Percentiles rank a stretch among this genome's conserved stretches.
Evolutionary conservation across 2,113 vertebrate species (phyloP).

Genomic region (Echinops telfairi): DNA sequence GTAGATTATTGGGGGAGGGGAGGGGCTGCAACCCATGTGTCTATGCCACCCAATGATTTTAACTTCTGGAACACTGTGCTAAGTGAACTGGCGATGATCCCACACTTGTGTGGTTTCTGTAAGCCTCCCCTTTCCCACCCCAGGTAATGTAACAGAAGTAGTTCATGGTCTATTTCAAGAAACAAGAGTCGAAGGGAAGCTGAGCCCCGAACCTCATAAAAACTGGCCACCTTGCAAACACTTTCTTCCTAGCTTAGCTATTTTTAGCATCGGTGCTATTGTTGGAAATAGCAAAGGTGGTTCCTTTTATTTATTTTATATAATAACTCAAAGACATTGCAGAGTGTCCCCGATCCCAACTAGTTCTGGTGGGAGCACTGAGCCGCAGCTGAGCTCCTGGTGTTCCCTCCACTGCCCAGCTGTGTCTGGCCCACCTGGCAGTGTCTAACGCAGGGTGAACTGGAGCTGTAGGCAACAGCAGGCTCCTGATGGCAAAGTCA

Average conservation of each 20-base stretch:
- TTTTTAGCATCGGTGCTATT: not conserved
- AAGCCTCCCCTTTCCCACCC: not conserved
- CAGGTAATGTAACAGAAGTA: not conserved
- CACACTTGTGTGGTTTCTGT: not conserved
- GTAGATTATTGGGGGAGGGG: not conserved
- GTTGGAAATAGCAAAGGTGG: not conserved
- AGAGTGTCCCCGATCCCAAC: not conserved
- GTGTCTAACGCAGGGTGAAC: fast-evolving
- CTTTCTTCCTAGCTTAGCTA: not conserved
- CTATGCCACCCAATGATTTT: not conserved
- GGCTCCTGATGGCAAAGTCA: not conserved
- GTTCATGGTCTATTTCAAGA: not conserved
- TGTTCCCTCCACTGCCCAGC: no score
- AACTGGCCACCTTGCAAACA: not conserved
- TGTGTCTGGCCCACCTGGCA: not conserved
- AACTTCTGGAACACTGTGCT: not conserved
- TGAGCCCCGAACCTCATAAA: not conserved
- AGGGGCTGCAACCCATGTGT: not conserved
- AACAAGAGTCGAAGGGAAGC: not conserved
- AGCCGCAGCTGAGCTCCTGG: not conserved
- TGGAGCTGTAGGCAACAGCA: not conserved
- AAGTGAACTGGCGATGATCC: not conserved
- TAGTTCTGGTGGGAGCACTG: not conserved
- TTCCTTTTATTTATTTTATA: conserved; percentile 2
- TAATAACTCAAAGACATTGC: not conserved